Conservation (phyloP, 2,797 vertebrate species). For the Prunella strophiata region DNA sequence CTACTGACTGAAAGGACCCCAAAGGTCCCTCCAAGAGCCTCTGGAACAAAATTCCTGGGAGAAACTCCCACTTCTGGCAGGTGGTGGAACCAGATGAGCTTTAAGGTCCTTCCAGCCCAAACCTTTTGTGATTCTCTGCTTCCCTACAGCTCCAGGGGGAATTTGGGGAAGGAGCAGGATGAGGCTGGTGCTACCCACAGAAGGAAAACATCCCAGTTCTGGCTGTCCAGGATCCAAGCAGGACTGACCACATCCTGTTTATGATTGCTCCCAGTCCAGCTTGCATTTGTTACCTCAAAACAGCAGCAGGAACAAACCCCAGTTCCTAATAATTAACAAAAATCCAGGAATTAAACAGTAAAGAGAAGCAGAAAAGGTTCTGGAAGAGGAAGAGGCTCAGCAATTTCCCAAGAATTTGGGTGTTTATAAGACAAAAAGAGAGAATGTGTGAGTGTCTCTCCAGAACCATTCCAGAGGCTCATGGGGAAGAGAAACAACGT, state of each 20-base stretch:
- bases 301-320: background rate
- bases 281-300: background rate
- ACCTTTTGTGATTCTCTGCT: background rate
- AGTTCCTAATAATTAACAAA: background rate
- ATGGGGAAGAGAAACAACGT: fast-evolving
- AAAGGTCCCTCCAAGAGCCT: background rate
- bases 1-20: conserved; percentile 34
- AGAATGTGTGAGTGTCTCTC: background rate
- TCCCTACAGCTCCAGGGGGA: background rate
- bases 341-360: background rate
- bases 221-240: background rate
- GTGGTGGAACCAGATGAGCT: background rate
- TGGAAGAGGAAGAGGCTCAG: background rate
- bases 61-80: background rate
- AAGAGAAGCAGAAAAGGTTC: background rate
- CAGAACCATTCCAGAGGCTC: background rate
- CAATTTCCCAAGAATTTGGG: background rate
- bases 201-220: background rate
- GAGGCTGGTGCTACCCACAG: background rate
- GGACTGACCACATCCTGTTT: conserved; percentile 42
- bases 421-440: background rate
- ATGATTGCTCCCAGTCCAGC: background rate
- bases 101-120: background rate
- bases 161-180: background rate
- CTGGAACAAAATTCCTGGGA: background rate